These are phyloP conservation scores for Mus caroli DNA, from an alignment of 2,797 vertebrate genomes.

Conservation along the genomic window DNA sequence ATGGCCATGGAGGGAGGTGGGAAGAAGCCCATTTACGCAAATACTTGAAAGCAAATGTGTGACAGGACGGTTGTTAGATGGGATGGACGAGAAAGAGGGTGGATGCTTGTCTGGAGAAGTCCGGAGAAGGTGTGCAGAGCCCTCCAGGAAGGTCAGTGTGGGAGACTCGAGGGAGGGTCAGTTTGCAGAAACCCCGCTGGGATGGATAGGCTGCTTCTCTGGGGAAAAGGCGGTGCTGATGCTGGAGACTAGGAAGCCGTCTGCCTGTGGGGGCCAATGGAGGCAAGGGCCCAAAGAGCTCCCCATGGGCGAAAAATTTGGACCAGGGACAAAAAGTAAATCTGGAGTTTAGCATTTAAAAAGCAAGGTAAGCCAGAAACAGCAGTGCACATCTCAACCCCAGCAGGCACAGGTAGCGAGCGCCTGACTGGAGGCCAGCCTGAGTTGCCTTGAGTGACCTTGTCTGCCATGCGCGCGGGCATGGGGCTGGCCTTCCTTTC, in stretches of 20 bases:
- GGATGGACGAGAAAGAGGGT: neutral
- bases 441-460: neutral
- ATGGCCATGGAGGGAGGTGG: fast-evolving
- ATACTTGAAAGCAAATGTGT: neutral
- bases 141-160: neutral
- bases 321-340: neutral
- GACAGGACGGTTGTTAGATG: neutral
- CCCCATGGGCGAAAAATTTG: neutral
- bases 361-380: neutral
- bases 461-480: neutral
- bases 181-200: neutral
- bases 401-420: neutral
- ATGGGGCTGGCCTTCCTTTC: neutral
- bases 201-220: neutral
- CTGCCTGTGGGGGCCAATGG: neutral
- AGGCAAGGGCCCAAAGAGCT: neutral
- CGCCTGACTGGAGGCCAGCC: neutral
- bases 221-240: neutral
- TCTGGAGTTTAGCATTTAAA: constrained; percentile 26
- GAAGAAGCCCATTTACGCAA: neutral
- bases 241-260: neutral
- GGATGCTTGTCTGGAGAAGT: neutral
- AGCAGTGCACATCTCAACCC: no score
- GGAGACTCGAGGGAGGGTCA: neutral
- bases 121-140: neutral